phyloP scores from a whole-genome alignment of 2,113 vertebrate species.

The Strigops habroptila region DNA sequence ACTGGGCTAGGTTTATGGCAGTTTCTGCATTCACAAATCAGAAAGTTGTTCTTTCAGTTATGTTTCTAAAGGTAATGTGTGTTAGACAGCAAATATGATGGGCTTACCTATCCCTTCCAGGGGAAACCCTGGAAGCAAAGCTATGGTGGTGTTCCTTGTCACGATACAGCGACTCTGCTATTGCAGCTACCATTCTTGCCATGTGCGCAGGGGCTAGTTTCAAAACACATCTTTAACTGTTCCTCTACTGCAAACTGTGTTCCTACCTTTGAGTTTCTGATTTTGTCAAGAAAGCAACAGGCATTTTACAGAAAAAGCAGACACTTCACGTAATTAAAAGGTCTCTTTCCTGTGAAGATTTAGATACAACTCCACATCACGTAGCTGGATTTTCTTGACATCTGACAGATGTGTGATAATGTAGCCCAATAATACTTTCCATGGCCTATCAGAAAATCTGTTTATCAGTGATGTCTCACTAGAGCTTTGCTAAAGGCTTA shows the following conservation, averaged over 20 bases:
- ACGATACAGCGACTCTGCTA: background rate
- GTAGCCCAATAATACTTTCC: background rate
- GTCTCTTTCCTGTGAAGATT: background rate
- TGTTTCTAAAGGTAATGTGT: background rate
- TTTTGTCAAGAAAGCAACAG: background rate
- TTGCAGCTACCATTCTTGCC: background rate
- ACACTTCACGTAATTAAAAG: background rate
- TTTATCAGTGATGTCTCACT: background rate
- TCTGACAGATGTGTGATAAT: background rate
- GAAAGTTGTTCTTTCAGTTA: background rate
- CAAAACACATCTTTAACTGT: background rate
- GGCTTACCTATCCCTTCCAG: background rate
- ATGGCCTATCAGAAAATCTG: background rate
- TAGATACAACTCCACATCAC: background rate
- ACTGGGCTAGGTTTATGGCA: background rate
- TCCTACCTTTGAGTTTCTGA: background rate
- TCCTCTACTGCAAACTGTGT: background rate
- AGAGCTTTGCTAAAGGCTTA: background rate
- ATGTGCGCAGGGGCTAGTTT: background rate
- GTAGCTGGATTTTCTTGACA: background rate
- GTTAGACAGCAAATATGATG: background rate
- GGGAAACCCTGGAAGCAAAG: background rate
- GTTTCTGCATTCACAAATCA: background rate
- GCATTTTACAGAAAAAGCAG: background rate
- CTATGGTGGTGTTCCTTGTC: background rate